These are phyloP conservation scores for Villa cingulata DNA, from an alignment of 2,888 invertebrate genomes.

Conservation along the genomic window DNA sequence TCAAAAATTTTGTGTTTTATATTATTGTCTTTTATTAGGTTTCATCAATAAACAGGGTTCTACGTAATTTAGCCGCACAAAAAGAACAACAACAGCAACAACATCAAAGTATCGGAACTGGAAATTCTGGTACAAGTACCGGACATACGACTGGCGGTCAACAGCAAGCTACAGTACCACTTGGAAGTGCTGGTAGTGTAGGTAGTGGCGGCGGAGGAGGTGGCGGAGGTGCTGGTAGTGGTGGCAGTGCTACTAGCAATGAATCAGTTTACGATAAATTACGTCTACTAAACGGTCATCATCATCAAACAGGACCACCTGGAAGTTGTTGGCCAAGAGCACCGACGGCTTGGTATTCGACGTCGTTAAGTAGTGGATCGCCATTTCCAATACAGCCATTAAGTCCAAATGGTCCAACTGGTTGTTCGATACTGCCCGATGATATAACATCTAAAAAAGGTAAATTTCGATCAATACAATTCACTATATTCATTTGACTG, in stretches of 20 bases:
- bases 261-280: conserved; percentile 30
- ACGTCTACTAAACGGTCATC: conserved; percentile 24
- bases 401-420: conserved; percentile 13
- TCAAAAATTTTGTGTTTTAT: too few relatives aligned
- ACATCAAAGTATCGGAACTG: conserved; percentile 11
- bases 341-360: conserved; percentile 30
- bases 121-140: conserved; percentile 3
- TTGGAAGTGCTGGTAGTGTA: conserved; percentile 28
- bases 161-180: conserved; percentile 25
- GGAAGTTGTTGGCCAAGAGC: conserved; percentile 24
- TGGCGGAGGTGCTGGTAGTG: conserved; percentile 27
- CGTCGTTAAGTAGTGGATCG: conserved; percentile 23
- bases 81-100: conserved; percentile 46
- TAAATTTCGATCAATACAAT: too few relatives aligned
- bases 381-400: conserved; percentile 19
- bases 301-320: conserved; percentile 15
- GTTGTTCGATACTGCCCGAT: conserved; percentile 13
- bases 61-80: conserved; percentile 89
- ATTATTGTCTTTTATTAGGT: conserved; percentile 49
- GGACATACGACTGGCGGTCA: conserved; percentile 10
- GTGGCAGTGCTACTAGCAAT: conserved; percentile 16
- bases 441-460: conserved; percentile 16
- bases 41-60: conserved; percentile 94
- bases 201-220: conserved; percentile 18
- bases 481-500: too few relatives aligned